Evolutionary conservation across 1,140 invertebrate species (phyloP).

Genomic region (Drosophila biarmipes): DNA sequence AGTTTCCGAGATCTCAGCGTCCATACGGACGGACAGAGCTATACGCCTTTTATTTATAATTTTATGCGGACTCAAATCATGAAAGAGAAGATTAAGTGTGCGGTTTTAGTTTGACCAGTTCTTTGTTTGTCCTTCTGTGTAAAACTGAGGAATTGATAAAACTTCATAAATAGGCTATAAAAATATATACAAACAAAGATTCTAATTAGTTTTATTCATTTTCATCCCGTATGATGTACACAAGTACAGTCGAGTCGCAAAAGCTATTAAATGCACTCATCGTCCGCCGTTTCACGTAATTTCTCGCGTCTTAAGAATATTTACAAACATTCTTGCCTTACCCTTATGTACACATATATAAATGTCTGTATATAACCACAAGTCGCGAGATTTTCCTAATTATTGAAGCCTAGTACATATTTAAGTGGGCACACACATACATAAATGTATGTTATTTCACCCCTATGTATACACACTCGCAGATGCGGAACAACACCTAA

Average conservation of each 20-base stretch:
- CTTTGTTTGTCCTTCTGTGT: too few relatives aligned
- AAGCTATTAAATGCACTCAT: background rate
- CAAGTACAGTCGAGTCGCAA: slow-evolving; percentile 3
- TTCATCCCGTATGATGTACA: too few relatives aligned
- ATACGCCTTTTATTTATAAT: too few relatives aligned
- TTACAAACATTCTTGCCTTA: background rate
- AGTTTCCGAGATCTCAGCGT: too few relatives aligned
- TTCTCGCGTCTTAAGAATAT: background rate
- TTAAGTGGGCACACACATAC: slow-evolving; percentile 1
- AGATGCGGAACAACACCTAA: slow-evolving; percentile 15
- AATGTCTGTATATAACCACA: slow-evolving; percentile 19
- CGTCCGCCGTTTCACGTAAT: background rate
- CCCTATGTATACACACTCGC: slow-evolving; percentile 13
- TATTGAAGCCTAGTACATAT: slow-evolving; percentile 26
- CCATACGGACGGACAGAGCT: too few relatives aligned
- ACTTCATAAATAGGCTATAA: too few relatives aligned
- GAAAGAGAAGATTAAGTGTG: too few relatives aligned
- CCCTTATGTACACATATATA: slow-evolving; percentile 3
- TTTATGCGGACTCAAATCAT: too few relatives aligned
- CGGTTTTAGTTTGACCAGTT: too few relatives aligned
- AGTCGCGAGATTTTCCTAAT: slow-evolving; percentile 50
- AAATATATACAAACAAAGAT: background rate
- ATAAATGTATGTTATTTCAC: slow-evolving; percentile 7
- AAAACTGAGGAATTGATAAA: too few relatives aligned
- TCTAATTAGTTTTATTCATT: background rate